Percentiles rank a stretch among this genome's conserved stretches.
These are phyloP conservation scores for Mylabris sibirica DNA, from an alignment of 2,888 invertebrate genomes.

Conservation along the genomic window DNA sequence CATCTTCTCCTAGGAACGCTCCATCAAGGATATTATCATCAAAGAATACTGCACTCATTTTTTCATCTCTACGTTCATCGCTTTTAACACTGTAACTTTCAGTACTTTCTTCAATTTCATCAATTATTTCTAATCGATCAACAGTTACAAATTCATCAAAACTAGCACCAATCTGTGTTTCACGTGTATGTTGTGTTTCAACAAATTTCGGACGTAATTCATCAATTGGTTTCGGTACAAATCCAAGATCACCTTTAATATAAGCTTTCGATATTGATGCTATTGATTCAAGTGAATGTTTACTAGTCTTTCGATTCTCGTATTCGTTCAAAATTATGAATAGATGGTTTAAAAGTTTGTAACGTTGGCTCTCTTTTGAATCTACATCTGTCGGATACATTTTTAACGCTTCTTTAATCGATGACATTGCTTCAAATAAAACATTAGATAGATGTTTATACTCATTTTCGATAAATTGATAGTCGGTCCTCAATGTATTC, in stretches of 20 bases:
- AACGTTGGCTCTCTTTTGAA: slow-evolving; percentile 63
- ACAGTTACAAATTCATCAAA: slow-evolving; percentile 42
- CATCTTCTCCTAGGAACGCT: slow-evolving; percentile 16
- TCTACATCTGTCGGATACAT: slow-evolving; percentile 58
- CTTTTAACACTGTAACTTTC: slow-evolving; percentile 24
- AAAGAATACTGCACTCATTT: slow-evolving; percentile 44
- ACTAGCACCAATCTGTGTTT: slow-evolving; percentile 43
- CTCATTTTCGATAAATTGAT: slow-evolving; percentile 63
- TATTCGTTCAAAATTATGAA: slow-evolving; percentile 53
- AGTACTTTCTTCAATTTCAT: slow-evolving; percentile 13
- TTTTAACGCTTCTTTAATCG: slow-evolving; percentile 68
- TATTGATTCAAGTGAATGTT: slow-evolving; percentile 62
- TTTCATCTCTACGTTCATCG: slow-evolving; percentile 31
- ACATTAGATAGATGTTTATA: slow-evolving; percentile 66
- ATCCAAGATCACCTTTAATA: slow-evolving; percentile 72
- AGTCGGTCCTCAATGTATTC: slow-evolving; percentile 61
- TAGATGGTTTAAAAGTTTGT: slow-evolving; percentile 63
- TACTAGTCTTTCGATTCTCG: slow-evolving; percentile 54
- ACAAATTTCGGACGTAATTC: not conserved
- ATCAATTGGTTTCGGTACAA: slow-evolving; percentile 65
- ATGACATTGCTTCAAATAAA: slow-evolving; percentile 68
- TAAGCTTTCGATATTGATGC: slow-evolving; percentile 61
- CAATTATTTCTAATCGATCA: not conserved
- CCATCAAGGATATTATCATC: slow-evolving; percentile 44
- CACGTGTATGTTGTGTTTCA: slow-evolving; percentile 12